phyloP scores from a whole-genome alignment of 2,888 invertebrate genomes.

The Rhingia rostrata region DNA sequence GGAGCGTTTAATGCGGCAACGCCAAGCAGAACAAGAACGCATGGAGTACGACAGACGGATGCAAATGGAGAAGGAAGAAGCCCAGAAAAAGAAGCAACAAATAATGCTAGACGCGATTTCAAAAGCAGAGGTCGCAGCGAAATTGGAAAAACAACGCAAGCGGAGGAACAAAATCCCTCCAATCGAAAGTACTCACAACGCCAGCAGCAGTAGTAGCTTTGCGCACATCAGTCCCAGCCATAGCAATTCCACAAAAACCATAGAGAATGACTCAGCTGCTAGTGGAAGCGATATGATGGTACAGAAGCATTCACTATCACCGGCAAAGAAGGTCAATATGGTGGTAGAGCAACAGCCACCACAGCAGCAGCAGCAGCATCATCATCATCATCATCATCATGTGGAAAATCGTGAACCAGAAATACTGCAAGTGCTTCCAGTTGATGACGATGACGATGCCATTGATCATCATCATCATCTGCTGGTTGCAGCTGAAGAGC shows the following conservation, averaged over 20 bases:
- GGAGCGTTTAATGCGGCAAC: constrained; percentile 88
- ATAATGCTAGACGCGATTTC: constrained; percentile 90
- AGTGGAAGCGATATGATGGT: constrained; percentile 50
- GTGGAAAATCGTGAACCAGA: constrained; percentile 72
- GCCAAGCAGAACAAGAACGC: constrained; percentile 87
- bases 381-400: constrained; percentile 5
- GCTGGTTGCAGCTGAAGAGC: constrained; percentile 30
- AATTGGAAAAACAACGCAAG: constrained; percentile 86
- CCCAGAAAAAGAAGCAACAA: constrained; percentile 89
- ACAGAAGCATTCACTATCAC: constrained; percentile 46
- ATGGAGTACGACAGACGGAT: constrained; percentile 89
- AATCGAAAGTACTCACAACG: constrained; percentile 56
- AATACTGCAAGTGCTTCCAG: constrained; percentile 75
- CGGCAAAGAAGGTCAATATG: constrained; percentile 39
- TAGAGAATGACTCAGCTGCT: constrained; percentile 42
- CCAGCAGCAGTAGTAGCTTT: constrained; percentile 58
- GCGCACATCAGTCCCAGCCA: constrained; percentile 34
- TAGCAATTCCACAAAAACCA: constrained; percentile 36
- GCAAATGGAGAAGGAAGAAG: constrained; percentile 87
- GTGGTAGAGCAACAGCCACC: constrained; percentile 3
- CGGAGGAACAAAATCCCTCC: constrained; percentile 78
- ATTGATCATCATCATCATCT: constrained; percentile 52
- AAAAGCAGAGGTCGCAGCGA: constrained; percentile 89
- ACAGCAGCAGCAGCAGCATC: constrained; percentile 25
- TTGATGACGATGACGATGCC: constrained; percentile 76